Percentiles rank a stretch among this genome's conserved stretches.
These are phyloP conservation scores for Pseudorasbora parva DNA, from an alignment of 2,113 vertebrate species.

Conservation along the genomic window DNA sequence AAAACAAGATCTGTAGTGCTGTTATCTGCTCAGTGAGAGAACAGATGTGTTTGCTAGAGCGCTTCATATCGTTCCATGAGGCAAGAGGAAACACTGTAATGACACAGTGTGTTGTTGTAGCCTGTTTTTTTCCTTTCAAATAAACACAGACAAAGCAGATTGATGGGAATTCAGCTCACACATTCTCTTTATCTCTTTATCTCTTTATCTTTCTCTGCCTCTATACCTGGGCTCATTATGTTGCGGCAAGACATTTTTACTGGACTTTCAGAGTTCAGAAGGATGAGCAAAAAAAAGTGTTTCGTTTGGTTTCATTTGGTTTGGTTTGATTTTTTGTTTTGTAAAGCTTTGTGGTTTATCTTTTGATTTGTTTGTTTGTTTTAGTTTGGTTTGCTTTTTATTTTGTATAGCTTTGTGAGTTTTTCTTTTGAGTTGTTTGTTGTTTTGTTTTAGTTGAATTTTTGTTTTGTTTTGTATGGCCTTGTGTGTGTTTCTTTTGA, in stretches of 20 bases:
- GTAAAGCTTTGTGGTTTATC: background rate
- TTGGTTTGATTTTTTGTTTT: background rate
- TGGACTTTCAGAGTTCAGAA: background rate
- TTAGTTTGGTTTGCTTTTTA: background rate
- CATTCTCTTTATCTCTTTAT: conserved; percentile 13
- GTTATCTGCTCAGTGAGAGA: conserved; percentile 40
- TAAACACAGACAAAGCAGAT: conserved; percentile 37
- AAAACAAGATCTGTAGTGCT: conserved; percentile 36
- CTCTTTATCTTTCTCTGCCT: background rate
- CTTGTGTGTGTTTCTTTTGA: too few species aligned
- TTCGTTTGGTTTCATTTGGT: background rate
- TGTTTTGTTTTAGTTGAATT: background rate
- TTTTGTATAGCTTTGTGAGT: background rate
- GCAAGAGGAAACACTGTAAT: conserved; percentile 38
- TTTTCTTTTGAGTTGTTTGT: background rate
- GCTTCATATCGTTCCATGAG: conserved; percentile 32
- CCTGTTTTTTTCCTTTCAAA: conserved; percentile 39
- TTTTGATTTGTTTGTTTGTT: background rate
- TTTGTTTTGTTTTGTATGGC: background rate
- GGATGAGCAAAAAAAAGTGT: background rate
- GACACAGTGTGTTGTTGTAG: conserved; percentile 32
- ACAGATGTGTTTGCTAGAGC: conserved; percentile 30
- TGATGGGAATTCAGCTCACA: conserved; percentile 23
- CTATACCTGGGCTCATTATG: conserved; percentile 5
- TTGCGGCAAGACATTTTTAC: background rate